Evolutionary conservation across 2,113 vertebrate genomes (phyloP), one percentile per base, ranked within the genome.

Genomic region (Oreotrochilus melanogaster): DNA sequence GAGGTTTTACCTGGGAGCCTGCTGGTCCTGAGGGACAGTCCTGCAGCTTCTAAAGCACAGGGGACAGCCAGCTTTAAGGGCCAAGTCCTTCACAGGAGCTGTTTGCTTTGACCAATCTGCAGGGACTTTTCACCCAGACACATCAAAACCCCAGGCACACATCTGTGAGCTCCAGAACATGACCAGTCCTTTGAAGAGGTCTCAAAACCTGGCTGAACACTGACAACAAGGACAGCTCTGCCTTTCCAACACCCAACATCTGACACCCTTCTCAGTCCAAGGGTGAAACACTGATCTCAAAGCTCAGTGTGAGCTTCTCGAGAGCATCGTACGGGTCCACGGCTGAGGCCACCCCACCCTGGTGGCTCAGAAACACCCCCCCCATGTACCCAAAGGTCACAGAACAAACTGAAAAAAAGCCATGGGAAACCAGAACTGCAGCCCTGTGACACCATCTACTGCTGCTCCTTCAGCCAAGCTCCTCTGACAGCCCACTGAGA

Each of bases 281-380:
- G 45, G 25, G 42, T 6, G n/a, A 74, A 90, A 78, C 14, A 4
- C 3, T 5, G 33, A 1, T 2, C 61, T 42, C 27, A 7, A 25
- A 65, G 57, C 72, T 64, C 51, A 31, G 45, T 18, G 7, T 4
- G 8, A 42, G 48, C 4, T 75, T n/a, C 87, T 79, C 30, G 42
- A n/a, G 21, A 91, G n/a, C 67, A 64, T 22, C 57, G 2, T 1
- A 25, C 0, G 10, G 10, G 14, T 21, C 67, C 2, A 0, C 4
- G 37, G 31, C 56, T 5, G 2, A 61, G 48, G 42, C 61, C 37
- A 72, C 51, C 30, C 24, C 62, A n/a, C 18, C 11, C 4, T 1
- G 1, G 12, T 3, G 28, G 42, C 53, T 93, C 72, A 42, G 69
- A 45, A 67, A 60, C 48, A 48, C 23, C 13, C 0, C 0, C 0